phyloP scores from a whole-genome alignment of 2,113 vertebrate species.

The Cottus gobio region DNA sequence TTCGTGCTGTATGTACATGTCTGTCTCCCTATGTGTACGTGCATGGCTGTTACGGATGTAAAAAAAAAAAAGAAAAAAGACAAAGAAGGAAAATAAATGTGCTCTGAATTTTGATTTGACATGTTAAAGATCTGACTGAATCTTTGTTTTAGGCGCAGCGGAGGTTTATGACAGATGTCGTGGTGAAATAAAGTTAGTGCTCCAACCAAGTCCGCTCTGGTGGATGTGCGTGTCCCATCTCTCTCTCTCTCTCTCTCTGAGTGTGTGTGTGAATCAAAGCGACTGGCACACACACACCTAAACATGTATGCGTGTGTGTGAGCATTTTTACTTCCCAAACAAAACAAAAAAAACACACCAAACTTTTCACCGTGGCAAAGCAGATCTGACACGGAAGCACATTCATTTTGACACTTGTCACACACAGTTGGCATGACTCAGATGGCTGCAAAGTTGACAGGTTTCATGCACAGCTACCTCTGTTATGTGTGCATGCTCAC shows the following conservation, averaged over 20 bases:
- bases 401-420: conserved; percentile 62
- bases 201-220: conserved; percentile 48
- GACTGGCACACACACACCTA: neutral
- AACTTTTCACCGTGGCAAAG: conserved; percentile 51
- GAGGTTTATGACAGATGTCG: conserved; percentile 62
- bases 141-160: conserved; percentile 59
- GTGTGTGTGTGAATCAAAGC: conserved; percentile 18
- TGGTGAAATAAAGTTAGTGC: conserved; percentile 68
- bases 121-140: conserved; percentile 48
- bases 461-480: conserved; percentile 22
- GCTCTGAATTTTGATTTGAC: conserved; percentile 63
- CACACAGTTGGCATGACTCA: conserved; percentile 57
- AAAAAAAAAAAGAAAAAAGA: neutral
- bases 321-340: neutral
- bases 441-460: conserved; percentile 46
- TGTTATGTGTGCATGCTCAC: conserved; percentile 19
- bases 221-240: conserved; percentile 7
- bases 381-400: conserved; percentile 51
- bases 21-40: conserved; percentile 70
- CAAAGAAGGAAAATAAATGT: conserved; percentile 5
- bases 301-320: neutral
- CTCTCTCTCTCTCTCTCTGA: neutral
- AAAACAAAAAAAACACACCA: conserved; percentile 5
- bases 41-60: conserved; percentile 58
- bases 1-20: conserved; percentile 80